Base-by-base conservation (phyloP, 2,113 vertebrate species). In the Columba janthina region DNA sequence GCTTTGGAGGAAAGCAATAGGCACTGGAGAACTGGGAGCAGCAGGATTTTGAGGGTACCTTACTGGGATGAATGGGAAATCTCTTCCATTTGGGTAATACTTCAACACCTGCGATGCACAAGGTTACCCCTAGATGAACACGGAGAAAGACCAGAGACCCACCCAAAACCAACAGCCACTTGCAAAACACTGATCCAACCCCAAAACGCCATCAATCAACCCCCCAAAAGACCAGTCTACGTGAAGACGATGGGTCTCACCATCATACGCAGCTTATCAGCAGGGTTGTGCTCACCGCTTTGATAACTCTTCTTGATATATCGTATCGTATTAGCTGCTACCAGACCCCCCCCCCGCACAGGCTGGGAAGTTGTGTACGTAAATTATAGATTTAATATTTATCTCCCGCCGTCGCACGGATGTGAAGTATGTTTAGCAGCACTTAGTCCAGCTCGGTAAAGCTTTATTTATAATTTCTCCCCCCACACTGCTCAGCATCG, bases 331-430 rank as follows among this genome's bases (percentile, higher is more conserved):
- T 93, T 60, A 57, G 79, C 64, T 56, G 26, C 89, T 60, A 15
- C 80, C 69, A 34, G 28, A 48, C 58, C 78, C 62, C 9, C 62
- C 9, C 81, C 73, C 36, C 9, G 15, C 58, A 22, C 62, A 48
- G 95, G 53, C 69, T 71, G 83, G 75, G 51, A 94, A 94, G 61
- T 69, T 88, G 46, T 20, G 44, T 66, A 44, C 76, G 69, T 98
- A 96, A 96, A 98, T 98, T 89, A 94, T 29, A 18, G 72, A 10
- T 51, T 36, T n/a, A 20, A n/a, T 94, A 96, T 95, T 96, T 96
- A 95, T 88, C 67, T 86, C 40, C 25, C 10, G 4, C 91, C 4
- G 21, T 67, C 10, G 1, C 10, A 14, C 62, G 10, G 74, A 58
- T 11, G n/a, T 70, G 93, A 76, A 75, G 88, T 56, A 74, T 31